These are phyloP conservation scores for Netelia virgata DNA, from an alignment of 2,888 invertebrate genomes.

Conservation along the genomic window DNA sequence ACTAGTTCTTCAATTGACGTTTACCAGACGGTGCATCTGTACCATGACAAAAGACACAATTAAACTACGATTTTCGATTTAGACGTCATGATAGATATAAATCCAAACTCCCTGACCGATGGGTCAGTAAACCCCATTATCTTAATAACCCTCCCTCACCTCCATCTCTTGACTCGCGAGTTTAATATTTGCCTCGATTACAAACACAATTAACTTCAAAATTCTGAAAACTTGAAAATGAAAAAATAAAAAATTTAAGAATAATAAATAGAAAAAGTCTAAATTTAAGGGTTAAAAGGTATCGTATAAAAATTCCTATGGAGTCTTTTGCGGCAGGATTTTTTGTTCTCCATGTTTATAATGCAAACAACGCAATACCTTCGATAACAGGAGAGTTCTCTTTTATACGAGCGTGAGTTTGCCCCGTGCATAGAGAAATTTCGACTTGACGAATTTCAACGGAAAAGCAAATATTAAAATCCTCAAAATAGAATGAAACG, in stretches of 20 bases:
- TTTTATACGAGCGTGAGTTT: conserved; percentile 55
- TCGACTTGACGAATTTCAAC: conserved; percentile 60
- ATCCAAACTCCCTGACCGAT: conserved; percentile 48
- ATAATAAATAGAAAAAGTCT: too few species aligned
- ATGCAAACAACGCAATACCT: conserved; percentile 17
- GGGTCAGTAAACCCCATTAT: conserved; percentile 81
- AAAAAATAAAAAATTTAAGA: too few species aligned
- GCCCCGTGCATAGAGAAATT: conserved; percentile 42
- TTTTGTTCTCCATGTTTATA: conserved; percentile 39
- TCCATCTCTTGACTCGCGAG: conserved; percentile 24
- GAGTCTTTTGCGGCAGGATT: neutral
- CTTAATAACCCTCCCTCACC: conserved; percentile 67
- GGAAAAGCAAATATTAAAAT: conserved; percentile 73
- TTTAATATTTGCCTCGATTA: too few species aligned
- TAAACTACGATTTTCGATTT: conserved; percentile 5
- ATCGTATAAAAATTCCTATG: too few species aligned
- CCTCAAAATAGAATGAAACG: conserved; percentile 30
- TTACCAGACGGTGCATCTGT: too few species aligned
- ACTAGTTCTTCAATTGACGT: too few species aligned
- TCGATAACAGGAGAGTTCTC: conserved; percentile 55
- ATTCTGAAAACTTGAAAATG: too few species aligned
- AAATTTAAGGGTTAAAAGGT: too few species aligned
- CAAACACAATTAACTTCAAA: too few species aligned
- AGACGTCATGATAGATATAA: conserved; percentile 38
- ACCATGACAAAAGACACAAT: too few species aligned